Conservation (phyloP, 1,140 invertebrate species). For the Goniozus legneri region DNA sequence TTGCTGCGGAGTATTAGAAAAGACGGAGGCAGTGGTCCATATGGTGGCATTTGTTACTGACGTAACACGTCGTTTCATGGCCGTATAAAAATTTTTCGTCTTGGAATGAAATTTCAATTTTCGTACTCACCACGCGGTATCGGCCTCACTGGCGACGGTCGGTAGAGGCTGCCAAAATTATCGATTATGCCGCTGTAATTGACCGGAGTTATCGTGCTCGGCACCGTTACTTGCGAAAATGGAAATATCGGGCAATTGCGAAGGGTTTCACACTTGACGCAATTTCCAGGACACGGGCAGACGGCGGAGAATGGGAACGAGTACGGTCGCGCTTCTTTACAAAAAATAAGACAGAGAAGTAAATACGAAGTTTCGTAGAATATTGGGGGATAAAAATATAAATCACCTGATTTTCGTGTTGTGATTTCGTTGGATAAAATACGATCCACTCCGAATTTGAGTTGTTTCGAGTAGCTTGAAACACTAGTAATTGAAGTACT, state of each 20-base stretch:
- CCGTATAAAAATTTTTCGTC: background rate
- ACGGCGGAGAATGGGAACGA: conserved; percentile 18
- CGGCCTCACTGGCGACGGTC: conserved; percentile 36
- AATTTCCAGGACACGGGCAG: conserved; percentile 28
- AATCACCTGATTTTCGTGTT: conserved; percentile 29
- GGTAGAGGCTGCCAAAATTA: conserved; percentile 31
- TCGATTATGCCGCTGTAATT: conserved; percentile 25
- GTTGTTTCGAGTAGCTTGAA: conserved; percentile 23
- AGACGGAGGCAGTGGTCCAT: conserved; percentile 34
- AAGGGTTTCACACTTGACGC: conserved; percentile 25
- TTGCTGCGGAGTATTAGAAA: conserved; percentile 32
- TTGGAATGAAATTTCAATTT: background rate
- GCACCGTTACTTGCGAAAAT: conserved; percentile 5
- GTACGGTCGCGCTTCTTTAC: conserved; percentile 19
- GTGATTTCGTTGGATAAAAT: conserved; percentile 49
- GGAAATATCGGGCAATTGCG: conserved; percentile 19
- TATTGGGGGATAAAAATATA: too few species aligned
- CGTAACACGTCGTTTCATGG: conserved; percentile 21
- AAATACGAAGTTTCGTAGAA: too few species aligned
- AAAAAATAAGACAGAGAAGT: too few species aligned
- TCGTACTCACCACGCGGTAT: conserved; percentile 34
- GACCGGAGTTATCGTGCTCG: background rate
- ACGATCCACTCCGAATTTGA: conserved; percentile 56
- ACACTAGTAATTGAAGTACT: too few species aligned
- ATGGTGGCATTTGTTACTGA: conserved; percentile 44